These are phyloP conservation scores for Oncorhynchus nerka DNA, from an alignment of 2,113 vertebrate genomes.

Conservation along the genomic window DNA sequence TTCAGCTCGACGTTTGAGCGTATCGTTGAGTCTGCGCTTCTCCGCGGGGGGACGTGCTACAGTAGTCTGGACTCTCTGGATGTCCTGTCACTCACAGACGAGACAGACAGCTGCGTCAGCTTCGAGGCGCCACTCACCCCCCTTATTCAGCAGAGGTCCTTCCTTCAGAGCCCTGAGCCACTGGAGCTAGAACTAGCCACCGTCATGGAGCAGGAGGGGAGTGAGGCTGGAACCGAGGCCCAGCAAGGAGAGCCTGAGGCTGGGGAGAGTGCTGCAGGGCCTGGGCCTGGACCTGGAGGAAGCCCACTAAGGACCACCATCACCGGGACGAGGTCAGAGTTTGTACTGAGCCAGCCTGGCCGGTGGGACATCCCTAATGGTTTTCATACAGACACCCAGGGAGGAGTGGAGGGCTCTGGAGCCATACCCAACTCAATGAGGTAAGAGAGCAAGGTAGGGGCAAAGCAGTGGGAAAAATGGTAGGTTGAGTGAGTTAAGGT, in stretches of 20 bases:
- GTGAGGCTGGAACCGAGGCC: conserved; percentile 72
- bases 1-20: conserved; percentile 96
- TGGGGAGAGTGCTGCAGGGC: conserved; percentile 11
- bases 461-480: background rate
- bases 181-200: conserved; percentile 80
- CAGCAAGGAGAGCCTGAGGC: conserved; percentile 45
- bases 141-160: conserved; percentile 91
- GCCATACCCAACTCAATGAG: conserved; percentile 87
- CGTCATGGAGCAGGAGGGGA: conserved; percentile 74
- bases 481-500: background rate
- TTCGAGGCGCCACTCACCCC: conserved; percentile 94
- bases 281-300: conserved; percentile 57
- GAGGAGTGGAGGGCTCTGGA: conserved; percentile 69
- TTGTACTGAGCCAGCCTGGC: conserved; percentile 85
- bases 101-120: conserved; percentile 96
- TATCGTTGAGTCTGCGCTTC: conserved; percentile 92
- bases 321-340: conserved; percentile 91
- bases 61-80: conserved; percentile 96
- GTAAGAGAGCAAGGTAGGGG: conserved; percentile 64
- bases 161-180: conserved; percentile 83
- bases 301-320: conserved; percentile 90
- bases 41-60: conserved; percentile 89
- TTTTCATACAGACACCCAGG: conserved; percentile 77
- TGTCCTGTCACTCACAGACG: conserved; percentile 90
- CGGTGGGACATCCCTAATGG: conserved; percentile 85